A percentile compares a stretch with the other conserved stretches of the same genome.
phyloP scores from a whole-genome alignment of 2,113 vertebrate genomes.

The Narcine bancroftii region DNA sequence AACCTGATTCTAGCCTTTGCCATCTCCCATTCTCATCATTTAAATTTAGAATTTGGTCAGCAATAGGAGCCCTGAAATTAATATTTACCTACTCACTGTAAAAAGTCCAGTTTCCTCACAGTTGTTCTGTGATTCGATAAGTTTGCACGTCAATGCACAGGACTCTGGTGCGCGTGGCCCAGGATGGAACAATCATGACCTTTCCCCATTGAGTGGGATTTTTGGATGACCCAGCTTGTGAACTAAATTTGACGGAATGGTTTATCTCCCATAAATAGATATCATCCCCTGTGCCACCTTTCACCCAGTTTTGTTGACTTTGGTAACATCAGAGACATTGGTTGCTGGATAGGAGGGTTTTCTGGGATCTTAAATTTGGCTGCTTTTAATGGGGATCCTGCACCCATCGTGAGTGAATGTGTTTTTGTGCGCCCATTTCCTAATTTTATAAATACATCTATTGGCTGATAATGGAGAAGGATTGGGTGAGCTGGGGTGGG shows the following conservation, averaged over 20 bases:
- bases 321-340: neutral
- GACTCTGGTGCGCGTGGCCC: neutral
- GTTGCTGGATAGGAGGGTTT: neutral
- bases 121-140: neutral
- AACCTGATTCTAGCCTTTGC: neutral
- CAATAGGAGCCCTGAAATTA: neutral
- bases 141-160: neutral
- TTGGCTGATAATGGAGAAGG: too few relatives aligned
- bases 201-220: neutral
- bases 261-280: neutral
- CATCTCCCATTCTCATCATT: too few relatives aligned
- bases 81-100: too few relatives aligned
- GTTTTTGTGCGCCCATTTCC: too few relatives aligned
- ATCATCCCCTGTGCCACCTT: too few relatives aligned
- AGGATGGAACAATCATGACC: neutral
- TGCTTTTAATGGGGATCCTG: too few relatives aligned
- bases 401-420: too few relatives aligned
- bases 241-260: neutral
- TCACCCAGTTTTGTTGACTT: neutral
- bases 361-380: too few relatives aligned
- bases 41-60: neutral
- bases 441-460: too few relatives aligned
- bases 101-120: neutral
- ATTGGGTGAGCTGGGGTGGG: too few relatives aligned
- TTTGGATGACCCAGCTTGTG: neutral